These are phyloP conservation scores for Thalassoma bifasciatum DNA, from an alignment of 2,113 vertebrate genomes.

Conservation along the genomic window DNA sequence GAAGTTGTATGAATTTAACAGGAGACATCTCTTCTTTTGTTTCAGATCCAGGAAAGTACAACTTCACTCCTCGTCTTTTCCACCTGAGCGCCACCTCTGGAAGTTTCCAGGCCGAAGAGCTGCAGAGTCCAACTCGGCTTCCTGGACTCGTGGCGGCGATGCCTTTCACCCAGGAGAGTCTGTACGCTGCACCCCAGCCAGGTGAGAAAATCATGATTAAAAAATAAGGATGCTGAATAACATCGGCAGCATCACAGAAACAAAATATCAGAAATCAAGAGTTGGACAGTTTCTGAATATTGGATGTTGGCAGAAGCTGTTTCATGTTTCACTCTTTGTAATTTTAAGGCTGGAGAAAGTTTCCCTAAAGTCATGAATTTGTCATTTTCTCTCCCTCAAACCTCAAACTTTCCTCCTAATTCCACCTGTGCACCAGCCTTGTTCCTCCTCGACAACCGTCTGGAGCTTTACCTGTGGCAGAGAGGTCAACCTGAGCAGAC, in stretches of 20 bases:
- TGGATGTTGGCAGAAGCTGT: too few relatives aligned
- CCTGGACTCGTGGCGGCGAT: constrained; percentile 76
- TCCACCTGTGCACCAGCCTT: constrained; percentile 69
- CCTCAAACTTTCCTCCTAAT: background rate
- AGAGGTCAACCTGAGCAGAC: constrained; percentile 58
- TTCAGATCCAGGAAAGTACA: constrained; percentile 84
- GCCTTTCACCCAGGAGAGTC: constrained; percentile 83
- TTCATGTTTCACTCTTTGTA: too few relatives aligned
- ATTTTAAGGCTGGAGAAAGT: too few relatives aligned
- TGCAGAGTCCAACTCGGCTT: constrained; percentile 66
- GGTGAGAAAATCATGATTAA: constrained; percentile 63
- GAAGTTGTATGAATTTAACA: too few relatives aligned
- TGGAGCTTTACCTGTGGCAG: constrained; percentile 88
- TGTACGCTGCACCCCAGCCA: constrained; percentile 79
- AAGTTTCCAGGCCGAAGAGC: constrained; percentile 74
- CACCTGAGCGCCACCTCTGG: constrained; percentile 77
- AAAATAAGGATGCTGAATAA: too few relatives aligned
- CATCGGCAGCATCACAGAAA: too few relatives aligned
- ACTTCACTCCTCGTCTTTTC: constrained; percentile 85
- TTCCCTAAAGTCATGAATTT: too few relatives aligned
- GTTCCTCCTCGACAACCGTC: constrained; percentile 83
- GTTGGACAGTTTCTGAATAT: too few relatives aligned
- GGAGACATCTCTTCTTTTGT: background rate
- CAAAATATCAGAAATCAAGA: too few relatives aligned
- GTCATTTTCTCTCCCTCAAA: too few relatives aligned